Evolutionary conservation across 2,888 invertebrate species (phyloP).

Genomic region (Drosophila anceps): DNA sequence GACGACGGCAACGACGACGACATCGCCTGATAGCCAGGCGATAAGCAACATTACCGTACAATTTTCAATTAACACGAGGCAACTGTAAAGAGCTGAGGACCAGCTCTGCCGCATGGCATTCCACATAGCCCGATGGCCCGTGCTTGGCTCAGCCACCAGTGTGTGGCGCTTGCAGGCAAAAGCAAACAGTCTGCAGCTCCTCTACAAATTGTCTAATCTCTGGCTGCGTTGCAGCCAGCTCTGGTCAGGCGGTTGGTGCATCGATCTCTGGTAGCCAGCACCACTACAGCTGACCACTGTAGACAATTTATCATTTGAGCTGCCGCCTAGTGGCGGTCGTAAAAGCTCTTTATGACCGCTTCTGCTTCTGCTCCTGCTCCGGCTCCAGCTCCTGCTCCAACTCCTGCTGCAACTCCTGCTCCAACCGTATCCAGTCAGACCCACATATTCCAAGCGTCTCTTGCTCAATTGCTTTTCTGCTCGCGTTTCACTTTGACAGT

Average conservation of each 20-base stretch:
- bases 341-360: constrained; percentile 76
- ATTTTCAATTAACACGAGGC: constrained; percentile 84
- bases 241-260: constrained; percentile 17
- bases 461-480: constrained; percentile 21
- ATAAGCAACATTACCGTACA: constrained; percentile 84
- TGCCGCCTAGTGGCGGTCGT: constrained; percentile 60
- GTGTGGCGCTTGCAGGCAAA: constrained; percentile 70
- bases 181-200: constrained; percentile 46
- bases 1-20: constrained; percentile 52
- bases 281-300: constrained; percentile 57
- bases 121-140: constrained; percentile 46
- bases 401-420: constrained; percentile 34
- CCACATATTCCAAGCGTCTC: constrained; percentile 11
- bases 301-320: constrained; percentile 80
- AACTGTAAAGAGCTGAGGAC: constrained; percentile 68
- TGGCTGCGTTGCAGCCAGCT: constrained; percentile 13
- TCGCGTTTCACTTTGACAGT: constrained; percentile 28
- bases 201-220: constrained; percentile 80
- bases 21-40: constrained; percentile 71
- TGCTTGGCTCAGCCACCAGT: constrained; percentile 43
- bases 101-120: constrained; percentile 46
- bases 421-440: constrained; percentile 1
- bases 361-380: constrained; percentile 49
- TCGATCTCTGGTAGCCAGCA: constrained; percentile 70
- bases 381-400: constrained; percentile 14